These are phyloP conservation scores for Serilophus lunatus DNA, from an alignment of 2,113 vertebrate species.

Conservation along the genomic window DNA sequence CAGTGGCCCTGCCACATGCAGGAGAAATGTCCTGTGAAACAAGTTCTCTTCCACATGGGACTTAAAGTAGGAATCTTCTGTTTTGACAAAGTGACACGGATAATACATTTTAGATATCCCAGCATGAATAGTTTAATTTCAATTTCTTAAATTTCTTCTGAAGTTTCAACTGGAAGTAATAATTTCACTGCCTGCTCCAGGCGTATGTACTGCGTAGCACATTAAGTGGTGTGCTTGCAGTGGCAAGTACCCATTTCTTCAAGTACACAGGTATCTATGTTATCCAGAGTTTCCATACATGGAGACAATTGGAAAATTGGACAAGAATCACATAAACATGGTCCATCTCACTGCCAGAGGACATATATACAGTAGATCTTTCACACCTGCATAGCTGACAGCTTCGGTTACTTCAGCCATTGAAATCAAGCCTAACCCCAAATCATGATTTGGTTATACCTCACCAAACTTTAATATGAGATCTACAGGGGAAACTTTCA, in stretches of 20 bases:
- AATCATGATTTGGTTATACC: not conserved
- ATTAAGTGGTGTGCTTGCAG: not conserved
- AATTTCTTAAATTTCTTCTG: not conserved
- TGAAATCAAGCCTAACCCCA: not conserved
- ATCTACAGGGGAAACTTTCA: not conserved
- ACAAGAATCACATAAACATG: accelerated
- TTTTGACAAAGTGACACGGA: not conserved
- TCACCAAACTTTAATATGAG: not conserved
- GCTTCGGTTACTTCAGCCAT: not conserved
- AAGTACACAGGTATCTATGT: not conserved
- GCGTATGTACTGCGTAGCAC: not conserved
- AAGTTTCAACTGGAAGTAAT: not conserved
- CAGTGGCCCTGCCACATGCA: not conserved
- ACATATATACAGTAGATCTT: accelerated
- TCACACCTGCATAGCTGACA: not conserved
- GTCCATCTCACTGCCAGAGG: not conserved
- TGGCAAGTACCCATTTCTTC: not conserved
- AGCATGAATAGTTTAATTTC: not conserved
- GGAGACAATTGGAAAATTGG: not conserved
- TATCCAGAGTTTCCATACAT: not conserved
- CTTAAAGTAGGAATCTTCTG: not conserved
- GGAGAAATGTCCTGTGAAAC: not conserved
- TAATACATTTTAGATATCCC: not conserved
- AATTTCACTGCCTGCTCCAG: not conserved
- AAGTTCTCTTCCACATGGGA: not conserved